phyloP scores from a whole-genome alignment of 2,888 invertebrate species.

The Ophonus ardosiacus region DNA sequence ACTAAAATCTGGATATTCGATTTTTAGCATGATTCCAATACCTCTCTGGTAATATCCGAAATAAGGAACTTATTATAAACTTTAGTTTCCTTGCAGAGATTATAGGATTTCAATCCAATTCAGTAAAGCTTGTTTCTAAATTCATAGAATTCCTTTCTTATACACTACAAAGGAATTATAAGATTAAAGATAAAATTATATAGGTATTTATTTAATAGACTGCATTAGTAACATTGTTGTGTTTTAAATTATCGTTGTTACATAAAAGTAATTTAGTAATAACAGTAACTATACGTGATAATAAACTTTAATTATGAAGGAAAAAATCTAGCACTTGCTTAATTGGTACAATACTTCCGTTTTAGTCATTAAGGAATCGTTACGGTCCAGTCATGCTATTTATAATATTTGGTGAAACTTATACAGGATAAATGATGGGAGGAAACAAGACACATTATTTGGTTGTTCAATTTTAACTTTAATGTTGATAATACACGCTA shows the following conservation, averaged over 20 bases:
- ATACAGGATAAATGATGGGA: not conserved
- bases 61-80: too few relatives aligned
- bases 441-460: not conserved
- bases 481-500: constrained; percentile 1
- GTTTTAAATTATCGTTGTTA: not conserved
- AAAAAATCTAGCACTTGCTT: not conserved
- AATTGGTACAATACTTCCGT: not conserved
- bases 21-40: too few relatives aligned
- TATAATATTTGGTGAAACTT: not conserved
- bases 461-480: not conserved
- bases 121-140: too few relatives aligned
- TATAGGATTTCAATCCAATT: too few relatives aligned
- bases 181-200: too few relatives aligned
- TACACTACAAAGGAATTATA: too few relatives aligned
- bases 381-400: not conserved
- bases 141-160: too few relatives aligned
- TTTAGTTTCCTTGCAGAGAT: too few relatives aligned
- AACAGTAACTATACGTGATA: not conserved
- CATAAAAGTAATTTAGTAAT: not conserved
- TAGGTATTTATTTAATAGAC: too few relatives aligned
- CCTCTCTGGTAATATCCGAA: too few relatives aligned
- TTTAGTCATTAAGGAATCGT: not conserved
- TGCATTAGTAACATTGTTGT: too few relatives aligned
- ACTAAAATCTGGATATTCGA: too few relatives aligned
- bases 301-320: constrained; percentile 1